Evolutionary conservation across 2,888 invertebrate genomes (phyloP), one percentile per base, ranked within the genome.

Genomic region (Clepsis dumicolana): DNA sequence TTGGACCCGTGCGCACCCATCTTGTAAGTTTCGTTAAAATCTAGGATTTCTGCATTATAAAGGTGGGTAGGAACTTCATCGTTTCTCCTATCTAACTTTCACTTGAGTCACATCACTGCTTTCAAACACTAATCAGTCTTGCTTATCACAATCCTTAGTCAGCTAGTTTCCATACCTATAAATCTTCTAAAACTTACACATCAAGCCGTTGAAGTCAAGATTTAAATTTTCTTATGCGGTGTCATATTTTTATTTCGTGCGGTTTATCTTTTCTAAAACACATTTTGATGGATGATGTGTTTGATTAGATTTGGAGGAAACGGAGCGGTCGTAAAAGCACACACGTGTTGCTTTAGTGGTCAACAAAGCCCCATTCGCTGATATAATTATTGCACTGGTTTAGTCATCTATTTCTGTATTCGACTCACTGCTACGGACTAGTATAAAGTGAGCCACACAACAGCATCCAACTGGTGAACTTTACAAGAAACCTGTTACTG

Each of bases 1-100:
- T 96, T 96, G 70, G 96, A 96, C 81, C 96, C 96, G 91, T 96
- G 96, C 75, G 96, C 96, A 79, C 96, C 96, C 96, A 96, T 96
- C 85, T 91, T 94, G 82, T 82, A 75, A 83, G 81, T 84, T 84
- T 89, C 89, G 88, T 88, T 72, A 85, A 88, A 78, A 80, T 77
- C 85, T 77, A 84, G 75, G 79, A 77, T 90, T 89, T 88, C 77
- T 71, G 63, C 75, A 72, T 75, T 74, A 73, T 77, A 76, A 72
- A 76, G 75, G 76, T 78, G 84, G 81, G 82, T 78, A 85, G 81
- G 82, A 85, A 83, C 85, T 82, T 77, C 72, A 73, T 72, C 72
- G 67, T 77, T 76, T 74, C 73, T 74, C 74, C 65, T 74, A 53
- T 56, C 56, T 61, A 32, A 64, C 60, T 64, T 64, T 81, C 80